These are phyloP conservation scores for Pterostichus madidus DNA, from an alignment of 2,888 invertebrate genomes.

Conservation along the genomic window DNA sequence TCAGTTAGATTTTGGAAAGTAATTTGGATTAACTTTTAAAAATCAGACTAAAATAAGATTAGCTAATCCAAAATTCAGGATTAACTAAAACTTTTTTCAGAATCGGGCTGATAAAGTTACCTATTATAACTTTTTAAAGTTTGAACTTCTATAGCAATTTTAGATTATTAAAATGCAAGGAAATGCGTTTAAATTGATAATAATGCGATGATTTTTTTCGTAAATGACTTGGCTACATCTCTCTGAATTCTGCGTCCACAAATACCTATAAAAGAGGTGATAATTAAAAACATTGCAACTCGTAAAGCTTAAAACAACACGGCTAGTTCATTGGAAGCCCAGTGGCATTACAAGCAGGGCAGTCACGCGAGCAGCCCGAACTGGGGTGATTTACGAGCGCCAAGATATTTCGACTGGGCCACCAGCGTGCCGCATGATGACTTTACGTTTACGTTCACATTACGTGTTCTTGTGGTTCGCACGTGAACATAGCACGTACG, in stretches of 20 bases:
- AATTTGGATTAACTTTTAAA: too few species aligned
- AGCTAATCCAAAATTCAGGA: too few species aligned
- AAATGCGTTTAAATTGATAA: not conserved
- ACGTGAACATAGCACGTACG: slow-evolving; percentile 4
- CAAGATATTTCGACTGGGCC: slow-evolving; percentile 20
- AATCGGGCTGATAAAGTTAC: too few species aligned
- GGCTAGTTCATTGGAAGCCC: not conserved
- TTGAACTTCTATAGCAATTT: too few species aligned
- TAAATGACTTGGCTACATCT: not conserved
- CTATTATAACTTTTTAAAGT: too few species aligned
- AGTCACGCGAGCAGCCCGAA: slow-evolving; percentile 2
- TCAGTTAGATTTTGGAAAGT: too few species aligned
- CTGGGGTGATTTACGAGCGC: slow-evolving; percentile 35
- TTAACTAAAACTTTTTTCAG: too few species aligned
- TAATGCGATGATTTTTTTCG: not conserved
- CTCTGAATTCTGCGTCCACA: not conserved
- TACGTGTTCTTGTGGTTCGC: slow-evolving; percentile 15
- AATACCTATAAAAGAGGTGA: slow-evolving; percentile 49
- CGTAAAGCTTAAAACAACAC: slow-evolving; percentile 5
- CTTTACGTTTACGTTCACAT: slow-evolving; percentile 13
- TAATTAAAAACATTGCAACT: slow-evolving; percentile 45
- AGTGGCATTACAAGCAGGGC: not conserved
- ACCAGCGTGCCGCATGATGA: slow-evolving; percentile 35
- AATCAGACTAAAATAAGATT: too few species aligned
- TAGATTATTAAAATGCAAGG: too few species aligned